Evolutionary conservation across 1,140 invertebrate species (phyloP).

Genomic region (Trypoxylus dichotomus): DNA sequence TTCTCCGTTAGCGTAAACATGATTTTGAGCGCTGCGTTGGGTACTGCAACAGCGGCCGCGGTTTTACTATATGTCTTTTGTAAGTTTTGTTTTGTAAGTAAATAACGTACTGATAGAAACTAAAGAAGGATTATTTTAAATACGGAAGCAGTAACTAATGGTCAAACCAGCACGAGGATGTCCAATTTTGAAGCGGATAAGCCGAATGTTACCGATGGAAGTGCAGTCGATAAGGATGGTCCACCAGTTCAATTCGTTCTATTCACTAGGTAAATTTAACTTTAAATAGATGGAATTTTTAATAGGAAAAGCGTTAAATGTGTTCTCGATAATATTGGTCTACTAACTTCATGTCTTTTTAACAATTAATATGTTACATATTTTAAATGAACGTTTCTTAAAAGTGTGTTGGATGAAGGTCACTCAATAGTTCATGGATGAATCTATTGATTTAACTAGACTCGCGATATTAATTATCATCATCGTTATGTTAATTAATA

Average conservation of each 20-base stretch:
- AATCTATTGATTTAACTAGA: too few relatives aligned
- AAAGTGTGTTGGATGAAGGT: too few relatives aligned
- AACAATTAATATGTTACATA: too few relatives aligned
- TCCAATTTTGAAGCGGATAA: background rate
- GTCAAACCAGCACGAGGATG: background rate
- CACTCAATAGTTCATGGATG: too few relatives aligned
- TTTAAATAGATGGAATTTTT: background rate
- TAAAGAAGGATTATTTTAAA: background rate
- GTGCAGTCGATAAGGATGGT: background rate
- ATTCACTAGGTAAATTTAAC: conserved; percentile 29
- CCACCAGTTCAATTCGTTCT: conserved; percentile 27
- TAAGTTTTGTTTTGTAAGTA: background rate
- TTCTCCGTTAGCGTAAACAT: background rate
- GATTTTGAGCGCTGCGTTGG: background rate
- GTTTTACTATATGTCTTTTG: background rate
- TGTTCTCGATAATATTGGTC: background rate
- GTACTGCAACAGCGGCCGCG: background rate
- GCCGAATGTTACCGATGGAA: background rate
- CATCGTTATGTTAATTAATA: too few relatives aligned
- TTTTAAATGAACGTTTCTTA: too few relatives aligned
- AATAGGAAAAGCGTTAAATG: too few relatives aligned
- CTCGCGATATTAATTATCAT: too few relatives aligned
- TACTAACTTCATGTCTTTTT: too few relatives aligned
- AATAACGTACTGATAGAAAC: background rate
- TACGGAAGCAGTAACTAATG: conserved; percentile 4